phyloP scores from a whole-genome alignment of 2,888 invertebrate genomes.

The Zaprionus bogoriensis region DNA sequence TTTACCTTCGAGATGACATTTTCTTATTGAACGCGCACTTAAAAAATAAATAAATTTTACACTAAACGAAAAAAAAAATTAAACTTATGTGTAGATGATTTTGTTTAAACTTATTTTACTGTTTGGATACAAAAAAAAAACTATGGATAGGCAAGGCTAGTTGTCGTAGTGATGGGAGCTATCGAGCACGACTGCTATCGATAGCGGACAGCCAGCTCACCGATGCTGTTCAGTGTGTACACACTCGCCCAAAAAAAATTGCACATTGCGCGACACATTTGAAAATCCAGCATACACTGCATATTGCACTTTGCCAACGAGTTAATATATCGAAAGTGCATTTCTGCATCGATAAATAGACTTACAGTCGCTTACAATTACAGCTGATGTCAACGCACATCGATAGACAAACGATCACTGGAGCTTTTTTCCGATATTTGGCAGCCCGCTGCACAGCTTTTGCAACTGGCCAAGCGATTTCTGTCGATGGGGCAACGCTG shows the following conservation, averaged over 20 bases:
- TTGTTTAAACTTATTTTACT: slow-evolving; percentile 69
- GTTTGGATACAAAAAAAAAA: slow-evolving; percentile 71
- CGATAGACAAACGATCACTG: background rate
- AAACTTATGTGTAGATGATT: slow-evolving; percentile 67
- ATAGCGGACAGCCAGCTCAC: slow-evolving; percentile 8
- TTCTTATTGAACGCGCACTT: slow-evolving; percentile 75
- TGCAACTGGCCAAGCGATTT: too few relatives aligned
- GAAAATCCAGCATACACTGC: background rate
- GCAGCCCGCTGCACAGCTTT: slow-evolving; percentile 1
- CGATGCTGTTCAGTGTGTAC: slow-evolving; percentile 27
- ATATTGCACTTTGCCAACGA: background rate
- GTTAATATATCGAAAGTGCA: background rate
- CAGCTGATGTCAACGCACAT: background rate
- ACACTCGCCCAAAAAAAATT: slow-evolving; percentile 15
- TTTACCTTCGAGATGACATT: slow-evolving; percentile 82
- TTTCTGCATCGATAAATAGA: background rate
- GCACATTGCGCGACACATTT: slow-evolving; percentile 5
- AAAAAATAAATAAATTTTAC: slow-evolving; percentile 70
- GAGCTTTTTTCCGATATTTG: slow-evolving; percentile 1
- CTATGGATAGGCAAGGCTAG: slow-evolving; percentile 66
- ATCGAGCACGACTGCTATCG: slow-evolving; percentile 50
- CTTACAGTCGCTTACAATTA: background rate
- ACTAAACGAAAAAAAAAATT: slow-evolving; percentile 70
- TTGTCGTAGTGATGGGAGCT: slow-evolving; percentile 51
- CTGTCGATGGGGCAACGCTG: slow-evolving; percentile 9